Conservation (phyloP, 2,888 invertebrate genomes). For the Bhutanitis thaidina region DNA sequence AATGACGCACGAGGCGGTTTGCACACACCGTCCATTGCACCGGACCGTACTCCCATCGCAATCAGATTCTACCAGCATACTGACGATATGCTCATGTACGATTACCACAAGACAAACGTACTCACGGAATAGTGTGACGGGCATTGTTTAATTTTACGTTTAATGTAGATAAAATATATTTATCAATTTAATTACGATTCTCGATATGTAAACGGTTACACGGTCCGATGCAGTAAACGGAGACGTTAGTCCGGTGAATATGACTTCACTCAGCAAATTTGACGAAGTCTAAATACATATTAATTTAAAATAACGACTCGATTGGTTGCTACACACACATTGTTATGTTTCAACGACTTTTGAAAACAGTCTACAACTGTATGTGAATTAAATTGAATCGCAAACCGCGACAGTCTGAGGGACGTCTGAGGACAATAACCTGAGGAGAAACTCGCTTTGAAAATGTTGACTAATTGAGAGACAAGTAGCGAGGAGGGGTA, state of each 20-base stretch:
- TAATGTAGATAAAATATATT: not conserved
- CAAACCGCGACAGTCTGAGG: conserved; percentile 22
- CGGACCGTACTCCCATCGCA: conserved; percentile 4
- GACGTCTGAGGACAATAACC: conserved; percentile 23
- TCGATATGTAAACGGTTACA: not conserved
- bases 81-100: no score
- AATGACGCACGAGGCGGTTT: conserved; percentile 78
- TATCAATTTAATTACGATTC: not conserved
- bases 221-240: conserved; percentile 14
- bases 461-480: conserved; percentile 21
- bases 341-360: conserved; percentile 13
- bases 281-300: not conserved
- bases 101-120: no score
- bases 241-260: conserved; percentile 7
- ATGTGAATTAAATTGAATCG: conserved; percentile 18
- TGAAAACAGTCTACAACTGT: conserved; percentile 13
- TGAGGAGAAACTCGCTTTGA: conserved; percentile 18
- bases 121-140: no score
- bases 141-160: no score
- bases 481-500: conserved; percentile 13
- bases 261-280: not conserved
- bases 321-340: conserved; percentile 2
- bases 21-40: conserved; percentile 26
- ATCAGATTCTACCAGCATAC: not conserved
- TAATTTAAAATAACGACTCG: not conserved